Conservation (phyloP, 2,113 vertebrate genomes). For the Hylia prasina region DNA sequence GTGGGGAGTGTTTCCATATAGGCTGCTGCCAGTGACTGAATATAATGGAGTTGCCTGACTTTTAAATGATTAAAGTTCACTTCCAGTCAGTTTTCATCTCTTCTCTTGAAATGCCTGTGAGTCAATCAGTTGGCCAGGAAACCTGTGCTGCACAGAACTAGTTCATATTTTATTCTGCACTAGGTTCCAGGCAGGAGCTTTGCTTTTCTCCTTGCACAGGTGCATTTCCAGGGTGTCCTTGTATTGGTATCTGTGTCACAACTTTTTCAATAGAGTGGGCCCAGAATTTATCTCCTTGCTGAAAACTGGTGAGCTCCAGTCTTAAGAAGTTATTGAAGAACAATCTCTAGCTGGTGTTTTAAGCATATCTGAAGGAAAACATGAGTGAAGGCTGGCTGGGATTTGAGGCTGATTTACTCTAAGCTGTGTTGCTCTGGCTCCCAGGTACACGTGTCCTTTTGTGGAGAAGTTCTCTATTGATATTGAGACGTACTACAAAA, state of each 20-base stretch:
- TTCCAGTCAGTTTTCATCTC: not conserved
- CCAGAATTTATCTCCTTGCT: not conserved
- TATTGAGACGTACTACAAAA: conserved; percentile 96
- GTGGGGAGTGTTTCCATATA: not conserved
- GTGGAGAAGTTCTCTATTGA: conserved; percentile 99
- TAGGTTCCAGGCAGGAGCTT: not conserved
- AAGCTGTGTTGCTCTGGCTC: not conserved
- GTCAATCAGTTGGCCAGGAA: conserved; percentile 3
- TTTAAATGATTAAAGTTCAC: conserved; percentile 7
- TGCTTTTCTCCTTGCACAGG: not conserved
- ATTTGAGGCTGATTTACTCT: not conserved
- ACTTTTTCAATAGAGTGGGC: not conserved
- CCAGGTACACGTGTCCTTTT: conserved; percentile 96
- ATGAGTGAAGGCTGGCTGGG: not conserved
- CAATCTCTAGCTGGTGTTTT: not conserved
- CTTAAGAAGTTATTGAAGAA: not conserved
- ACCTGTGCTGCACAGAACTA: not conserved
- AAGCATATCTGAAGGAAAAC: not conserved
- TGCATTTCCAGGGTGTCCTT: not conserved
- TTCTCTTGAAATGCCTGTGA: not conserved
- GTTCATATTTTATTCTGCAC: not conserved
- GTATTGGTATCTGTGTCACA: not conserved
- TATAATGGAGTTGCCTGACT: not conserved
- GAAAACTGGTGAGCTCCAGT: not conserved
- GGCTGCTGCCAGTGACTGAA: not conserved